These are phyloP conservation scores for Diploptera punctata DNA, from an alignment of 2,888 invertebrate species.

Conservation along the genomic window DNA sequence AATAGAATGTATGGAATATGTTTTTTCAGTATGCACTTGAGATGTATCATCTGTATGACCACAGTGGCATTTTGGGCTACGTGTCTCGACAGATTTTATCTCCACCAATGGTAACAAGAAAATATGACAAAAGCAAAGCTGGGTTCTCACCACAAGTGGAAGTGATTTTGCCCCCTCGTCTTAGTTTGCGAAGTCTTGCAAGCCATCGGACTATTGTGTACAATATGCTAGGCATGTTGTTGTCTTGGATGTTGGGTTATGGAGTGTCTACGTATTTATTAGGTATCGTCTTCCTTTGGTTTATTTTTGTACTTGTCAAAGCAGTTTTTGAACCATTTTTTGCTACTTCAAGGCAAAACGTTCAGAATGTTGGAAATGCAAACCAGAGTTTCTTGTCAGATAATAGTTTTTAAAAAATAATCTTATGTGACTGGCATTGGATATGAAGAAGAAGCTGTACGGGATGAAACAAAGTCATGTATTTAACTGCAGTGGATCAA, in stretches of 20 bases:
- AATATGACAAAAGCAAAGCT: constrained; percentile 64
- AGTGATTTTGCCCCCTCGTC: constrained; percentile 67
- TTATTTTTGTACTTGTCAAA: constrained; percentile 53
- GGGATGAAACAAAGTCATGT: too few relatives aligned
- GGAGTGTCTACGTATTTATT: constrained; percentile 60
- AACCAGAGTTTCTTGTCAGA: too few relatives aligned
- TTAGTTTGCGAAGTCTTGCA: constrained; percentile 72
- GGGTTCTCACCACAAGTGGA: constrained; percentile 63
- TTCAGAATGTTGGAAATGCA: too few relatives aligned
- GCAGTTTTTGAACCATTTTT: constrained; percentile 14
- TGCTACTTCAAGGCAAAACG: not conserved
- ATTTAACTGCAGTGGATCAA: too few relatives aligned
- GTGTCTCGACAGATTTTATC: constrained; percentile 68
- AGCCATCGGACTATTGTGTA: constrained; percentile 66
- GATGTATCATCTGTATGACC: constrained; percentile 69
- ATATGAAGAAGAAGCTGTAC: too few relatives aligned
- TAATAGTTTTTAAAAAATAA: too few relatives aligned
- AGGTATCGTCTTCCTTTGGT: constrained; percentile 58
- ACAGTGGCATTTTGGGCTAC: constrained; percentile 67
- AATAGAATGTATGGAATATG: not conserved
- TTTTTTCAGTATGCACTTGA: constrained; percentile 68
- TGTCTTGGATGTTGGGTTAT: constrained; percentile 62
- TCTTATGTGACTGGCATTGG: too few relatives aligned
- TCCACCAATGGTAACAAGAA: constrained; percentile 66
- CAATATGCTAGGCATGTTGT: constrained; percentile 60